These are phyloP conservation scores for Tautogolabrus adspersus DNA, from an alignment of 2,113 vertebrate genomes.

Conservation along the genomic window DNA sequence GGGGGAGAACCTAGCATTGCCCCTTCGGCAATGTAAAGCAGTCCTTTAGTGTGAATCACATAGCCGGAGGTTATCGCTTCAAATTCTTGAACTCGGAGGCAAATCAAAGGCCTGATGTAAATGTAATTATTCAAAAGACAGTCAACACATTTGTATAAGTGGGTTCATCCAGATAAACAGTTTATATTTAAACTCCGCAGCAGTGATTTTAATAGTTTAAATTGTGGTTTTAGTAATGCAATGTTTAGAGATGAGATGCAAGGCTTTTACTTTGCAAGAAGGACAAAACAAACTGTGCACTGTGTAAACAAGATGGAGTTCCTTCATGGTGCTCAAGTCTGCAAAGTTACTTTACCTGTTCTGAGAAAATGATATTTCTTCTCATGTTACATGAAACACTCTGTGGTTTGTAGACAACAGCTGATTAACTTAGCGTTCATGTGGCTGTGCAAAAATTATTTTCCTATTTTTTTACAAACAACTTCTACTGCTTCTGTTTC, in stretches of 20 bases:
- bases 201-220: conserved; percentile 36
- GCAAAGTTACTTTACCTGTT: background rate
- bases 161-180: conserved; percentile 55
- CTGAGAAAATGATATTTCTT: background rate
- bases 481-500: too few relatives aligned
- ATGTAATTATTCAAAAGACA: conserved; percentile 68
- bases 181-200: conserved; percentile 35
- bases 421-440: too few relatives aligned
- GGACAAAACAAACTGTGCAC: background rate
- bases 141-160: conserved; percentile 55
- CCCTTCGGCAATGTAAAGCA: conserved; percentile 85
- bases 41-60: conserved; percentile 82
- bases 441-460: too few relatives aligned
- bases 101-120: conserved; percentile 70
- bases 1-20: conserved; percentile 70
- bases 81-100: conserved; percentile 76
- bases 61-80: conserved; percentile 79
- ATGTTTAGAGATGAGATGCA: conserved; percentile 20
- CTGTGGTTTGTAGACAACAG: too few relatives aligned
- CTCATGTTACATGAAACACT: too few relatives aligned
- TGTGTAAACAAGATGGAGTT: conserved; percentile 32
- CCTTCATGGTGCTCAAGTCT: conserved; percentile 8
- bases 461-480: too few relatives aligned
- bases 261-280: background rate
- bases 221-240: conserved; percentile 23